Evolutionary conservation across 2,113 vertebrate species (phyloP), one percentile per base, ranked within the genome.

Genomic region (Istiophorus platypterus): DNA sequence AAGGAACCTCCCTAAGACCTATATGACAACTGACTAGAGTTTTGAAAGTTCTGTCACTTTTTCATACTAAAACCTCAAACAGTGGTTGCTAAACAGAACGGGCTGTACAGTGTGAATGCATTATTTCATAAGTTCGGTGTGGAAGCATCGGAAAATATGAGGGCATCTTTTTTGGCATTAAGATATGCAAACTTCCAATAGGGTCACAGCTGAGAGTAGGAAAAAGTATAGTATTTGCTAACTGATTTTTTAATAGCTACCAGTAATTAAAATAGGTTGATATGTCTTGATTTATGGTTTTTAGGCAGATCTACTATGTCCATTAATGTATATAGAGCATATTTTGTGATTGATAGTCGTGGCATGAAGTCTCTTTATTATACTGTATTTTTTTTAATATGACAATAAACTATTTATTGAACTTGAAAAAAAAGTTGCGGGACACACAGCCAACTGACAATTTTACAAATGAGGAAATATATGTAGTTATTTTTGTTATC

Each of bases 31-130:
- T 31, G 39, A 6, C 2, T 27, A 20, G 14, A 70, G 52, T 56
- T 69, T 51, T 20, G 20, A 66, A 70, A 62, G 52, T 75, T 71
- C 15, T 51, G 18, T 26, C 11, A 34, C 10, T 42, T 75, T 17
- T n/a, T 66, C 26, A 13, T 24, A 2, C 8, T 27, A 0, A 77
- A 42, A 58, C 17, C 58, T 62, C 39, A 67, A 76, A 77, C 72
- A 24, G 51, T 37, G 20, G 34, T 49, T 83, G 11, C 31, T 41
- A 22, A 67, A 71, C 22, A 68, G 34, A 75, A 76, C 56, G 74
- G 77, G 58, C 57, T 22, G 37, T 62, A 62, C 58, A 71, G 59
- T 72, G 63, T 81, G 57, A 86, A 64, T n/a, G n/a, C n/a, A n/a
- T n/a, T n/a, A n/a, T n/a, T n/a, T n/a, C n/a, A n/a, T n/a, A n/a